These are phyloP conservation scores for Muscicapa comitata DNA, from an alignment of 2,797 vertebrate genomes.

Conservation along the genomic window DNA sequence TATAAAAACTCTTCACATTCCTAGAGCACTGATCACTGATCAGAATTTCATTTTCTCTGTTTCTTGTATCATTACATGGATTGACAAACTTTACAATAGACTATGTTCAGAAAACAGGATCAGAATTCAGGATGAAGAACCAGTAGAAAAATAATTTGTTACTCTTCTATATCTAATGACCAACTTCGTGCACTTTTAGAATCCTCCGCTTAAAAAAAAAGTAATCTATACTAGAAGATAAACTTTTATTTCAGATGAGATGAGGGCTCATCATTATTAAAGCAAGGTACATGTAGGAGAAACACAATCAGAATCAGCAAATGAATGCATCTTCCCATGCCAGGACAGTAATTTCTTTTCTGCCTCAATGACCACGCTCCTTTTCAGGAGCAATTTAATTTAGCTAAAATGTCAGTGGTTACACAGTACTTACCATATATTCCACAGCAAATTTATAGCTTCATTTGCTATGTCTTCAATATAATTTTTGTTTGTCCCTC, in stretches of 20 bases:
- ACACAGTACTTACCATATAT: slow-evolving; percentile 86
- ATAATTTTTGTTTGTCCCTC: slow-evolving; percentile 75
- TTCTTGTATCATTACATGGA: not conserved
- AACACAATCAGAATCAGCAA: not conserved
- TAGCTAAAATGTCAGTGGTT: not conserved
- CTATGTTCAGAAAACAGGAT: not conserved
- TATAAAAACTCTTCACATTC: not conserved
- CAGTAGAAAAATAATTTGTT: not conserved
- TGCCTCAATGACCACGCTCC: not conserved
- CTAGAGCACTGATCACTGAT: not conserved
- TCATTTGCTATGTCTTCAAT: slow-evolving; percentile 89
- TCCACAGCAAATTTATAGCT: slow-evolving; percentile 93
- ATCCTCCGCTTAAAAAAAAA: not conserved
- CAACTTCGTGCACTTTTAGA: not conserved
- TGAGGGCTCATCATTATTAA: not conserved
- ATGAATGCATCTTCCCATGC: not conserved
- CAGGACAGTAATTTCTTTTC: not conserved
- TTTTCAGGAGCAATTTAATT: not conserved
- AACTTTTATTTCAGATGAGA: not conserved
- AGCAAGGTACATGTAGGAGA: not conserved
- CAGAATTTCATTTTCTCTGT: not conserved
- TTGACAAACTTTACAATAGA: not conserved
- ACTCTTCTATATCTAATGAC: not conserved
- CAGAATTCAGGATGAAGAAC: not conserved
- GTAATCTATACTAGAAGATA: not conserved